Evolutionary conservation across 2,113 vertebrate genomes (phyloP).

Genomic region (Dipodomys stephensi): DNA sequence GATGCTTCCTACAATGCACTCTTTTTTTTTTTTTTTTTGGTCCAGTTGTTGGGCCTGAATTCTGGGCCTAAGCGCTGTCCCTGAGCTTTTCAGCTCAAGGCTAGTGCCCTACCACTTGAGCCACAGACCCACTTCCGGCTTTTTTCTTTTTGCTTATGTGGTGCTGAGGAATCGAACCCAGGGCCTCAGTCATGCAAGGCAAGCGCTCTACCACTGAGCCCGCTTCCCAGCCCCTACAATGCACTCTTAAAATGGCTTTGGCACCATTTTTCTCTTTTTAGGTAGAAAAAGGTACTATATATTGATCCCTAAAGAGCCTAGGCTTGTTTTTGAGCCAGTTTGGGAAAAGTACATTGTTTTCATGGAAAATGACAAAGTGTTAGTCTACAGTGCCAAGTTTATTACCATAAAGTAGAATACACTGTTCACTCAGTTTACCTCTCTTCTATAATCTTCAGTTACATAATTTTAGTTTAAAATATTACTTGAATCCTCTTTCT

Average conservation of each 20-base stretch:
- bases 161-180: too few species aligned
- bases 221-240: not conserved
- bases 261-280: not conserved
- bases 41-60: too few species aligned
- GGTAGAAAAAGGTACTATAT: not conserved
- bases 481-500: not conserved
- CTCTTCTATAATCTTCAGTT: not conserved
- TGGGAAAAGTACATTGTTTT: conserved; percentile 29
- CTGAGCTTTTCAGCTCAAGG: too few species aligned
- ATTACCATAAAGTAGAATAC: not conserved
- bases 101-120: too few species aligned
- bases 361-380: not conserved
- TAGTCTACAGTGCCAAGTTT: conserved; percentile 26
- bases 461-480: not conserved
- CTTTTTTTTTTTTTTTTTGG: too few species aligned
- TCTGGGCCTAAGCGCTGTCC: too few species aligned
- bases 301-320: conserved; percentile 20
- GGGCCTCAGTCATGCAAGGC: too few species aligned
- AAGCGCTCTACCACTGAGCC: too few species aligned
- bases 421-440: not conserved
- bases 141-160: too few species aligned
- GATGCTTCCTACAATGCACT: not conserved
- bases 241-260: not conserved
- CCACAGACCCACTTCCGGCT: too few species aligned
- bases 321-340: conserved; percentile 16